Percentiles rank a stretch among this genome's conserved stretches.
Evolutionary conservation across 1,140 invertebrate species (phyloP).

Genomic region (Drosophila burlai): DNA sequence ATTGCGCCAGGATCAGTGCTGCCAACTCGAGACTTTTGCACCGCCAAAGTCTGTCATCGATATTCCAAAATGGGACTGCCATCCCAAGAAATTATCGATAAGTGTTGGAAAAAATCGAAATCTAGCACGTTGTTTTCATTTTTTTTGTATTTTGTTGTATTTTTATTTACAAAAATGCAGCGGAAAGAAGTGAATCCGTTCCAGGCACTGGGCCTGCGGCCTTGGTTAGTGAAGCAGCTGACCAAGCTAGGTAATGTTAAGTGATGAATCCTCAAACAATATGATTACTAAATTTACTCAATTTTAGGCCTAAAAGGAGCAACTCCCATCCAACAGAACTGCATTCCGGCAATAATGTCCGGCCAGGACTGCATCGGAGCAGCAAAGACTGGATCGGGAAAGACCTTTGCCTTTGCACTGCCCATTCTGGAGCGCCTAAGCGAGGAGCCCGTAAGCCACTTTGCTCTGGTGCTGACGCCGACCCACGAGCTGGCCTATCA

Average conservation of each 20-base stretch:
- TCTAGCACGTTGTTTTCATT: constrained; percentile 67
- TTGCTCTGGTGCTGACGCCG: constrained; percentile 97
- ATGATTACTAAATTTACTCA: not conserved
- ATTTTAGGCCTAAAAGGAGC: constrained; percentile 90
- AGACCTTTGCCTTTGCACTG: constrained; percentile 98
- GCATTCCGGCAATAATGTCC: constrained; percentile 92
- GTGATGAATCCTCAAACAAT: not conserved
- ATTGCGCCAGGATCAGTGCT: constrained; percentile 20
- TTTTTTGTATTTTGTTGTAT: constrained; percentile 30
- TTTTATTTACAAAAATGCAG: constrained; percentile 46
- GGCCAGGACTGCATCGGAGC: constrained; percentile 97
- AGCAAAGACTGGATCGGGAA: constrained; percentile 99
- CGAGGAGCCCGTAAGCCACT: constrained; percentile 97
- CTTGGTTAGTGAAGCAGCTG: constrained; percentile 79
- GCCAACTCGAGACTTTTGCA: not conserved
- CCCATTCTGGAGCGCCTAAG: constrained; percentile 97
- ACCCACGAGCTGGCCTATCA: constrained; percentile 97
- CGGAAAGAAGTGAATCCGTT: constrained; percentile 74
- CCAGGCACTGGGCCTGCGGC: constrained; percentile 62
- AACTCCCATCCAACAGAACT: constrained; percentile 94
- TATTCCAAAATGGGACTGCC: not conserved
- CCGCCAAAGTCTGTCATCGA: not conserved
- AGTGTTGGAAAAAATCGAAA: not conserved
- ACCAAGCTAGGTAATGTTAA: constrained; percentile 69
- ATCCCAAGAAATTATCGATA: constrained; percentile 2